Percentiles rank a stretch among this genome's conserved stretches.
These are phyloP conservation scores for Musca domestica DNA, from an alignment of 1,140 invertebrate genomes.

Conservation along the genomic window DNA sequence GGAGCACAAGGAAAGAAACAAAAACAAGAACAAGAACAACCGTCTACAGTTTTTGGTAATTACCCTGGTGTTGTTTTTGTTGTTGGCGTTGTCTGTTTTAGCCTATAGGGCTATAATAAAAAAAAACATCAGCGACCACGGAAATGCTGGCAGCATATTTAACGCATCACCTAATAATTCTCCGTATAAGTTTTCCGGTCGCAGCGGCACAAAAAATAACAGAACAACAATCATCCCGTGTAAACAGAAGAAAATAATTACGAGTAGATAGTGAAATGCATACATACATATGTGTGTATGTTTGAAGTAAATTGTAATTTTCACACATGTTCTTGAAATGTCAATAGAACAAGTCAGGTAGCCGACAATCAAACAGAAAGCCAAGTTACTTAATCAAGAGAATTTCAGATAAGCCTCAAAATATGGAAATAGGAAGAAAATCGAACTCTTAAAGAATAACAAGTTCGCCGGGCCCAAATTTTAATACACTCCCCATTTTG, in stretches of 20 bases:
- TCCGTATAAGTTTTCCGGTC: constrained; percentile 1
- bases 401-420: too few species aligned
- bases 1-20: neutral
- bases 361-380: too few species aligned
- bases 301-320: neutral
- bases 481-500: too few species aligned
- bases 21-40: neutral
- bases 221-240: neutral
- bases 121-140: neutral
- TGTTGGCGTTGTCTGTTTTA: constrained; percentile 1
- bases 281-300: neutral
- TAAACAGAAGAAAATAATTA: neutral
- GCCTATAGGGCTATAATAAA: constrained; percentile 7
- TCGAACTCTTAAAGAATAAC: too few species aligned
- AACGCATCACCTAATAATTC: constrained; percentile 19
- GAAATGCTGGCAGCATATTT: constrained; percentile 19
- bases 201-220: neutral
- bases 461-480: too few species aligned
- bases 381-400: too few species aligned
- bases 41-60: too few species aligned
- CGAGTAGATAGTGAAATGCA: neutral
- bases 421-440: too few species aligned
- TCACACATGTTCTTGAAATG: too few species aligned
- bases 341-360: too few species aligned
- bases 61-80: neutral